Evolutionary conservation across 2,113 vertebrate species (phyloP).

Genomic region (Lagenorhynchus albirostris): DNA sequence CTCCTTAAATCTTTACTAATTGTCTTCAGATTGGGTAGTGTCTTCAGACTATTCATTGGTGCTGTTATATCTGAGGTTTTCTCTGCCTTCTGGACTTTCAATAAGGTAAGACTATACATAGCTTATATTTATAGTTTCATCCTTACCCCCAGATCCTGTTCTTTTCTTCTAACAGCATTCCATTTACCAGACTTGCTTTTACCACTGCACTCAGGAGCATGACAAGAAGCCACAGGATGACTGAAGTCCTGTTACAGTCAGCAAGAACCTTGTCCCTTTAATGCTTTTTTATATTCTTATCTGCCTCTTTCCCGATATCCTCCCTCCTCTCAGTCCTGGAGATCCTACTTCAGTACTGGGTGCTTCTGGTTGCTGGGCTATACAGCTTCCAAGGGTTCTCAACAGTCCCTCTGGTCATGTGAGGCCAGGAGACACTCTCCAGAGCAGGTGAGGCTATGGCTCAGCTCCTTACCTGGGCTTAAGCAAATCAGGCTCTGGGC

Average conservation of each 20-base stretch:
- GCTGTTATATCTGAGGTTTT: background rate
- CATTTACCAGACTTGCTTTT: background rate
- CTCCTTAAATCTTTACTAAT: background rate
- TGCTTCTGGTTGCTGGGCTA: background rate
- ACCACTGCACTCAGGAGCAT: background rate
- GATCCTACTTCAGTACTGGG: background rate
- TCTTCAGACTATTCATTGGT: background rate
- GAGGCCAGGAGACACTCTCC: background rate
- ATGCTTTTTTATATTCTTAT: background rate
- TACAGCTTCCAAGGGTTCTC: background rate
- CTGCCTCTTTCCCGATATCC: background rate
- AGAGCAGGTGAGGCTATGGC: background rate
- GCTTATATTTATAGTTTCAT: background rate
- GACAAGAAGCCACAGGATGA: background rate
- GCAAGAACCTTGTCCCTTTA: background rate
- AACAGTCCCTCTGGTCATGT: background rate
- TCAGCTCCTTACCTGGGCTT: background rate
- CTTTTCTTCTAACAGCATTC: background rate
- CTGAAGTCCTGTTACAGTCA: background rate
- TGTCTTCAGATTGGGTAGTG: background rate
- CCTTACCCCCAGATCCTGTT: background rate
- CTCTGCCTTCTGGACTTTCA: background rate
- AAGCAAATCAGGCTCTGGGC: background rate
- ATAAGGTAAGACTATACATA: background rate
- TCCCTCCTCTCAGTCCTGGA: background rate